phyloP scores from a whole-genome alignment of 2,113 vertebrate genomes.

The Semicossyphus pulcher region DNA sequence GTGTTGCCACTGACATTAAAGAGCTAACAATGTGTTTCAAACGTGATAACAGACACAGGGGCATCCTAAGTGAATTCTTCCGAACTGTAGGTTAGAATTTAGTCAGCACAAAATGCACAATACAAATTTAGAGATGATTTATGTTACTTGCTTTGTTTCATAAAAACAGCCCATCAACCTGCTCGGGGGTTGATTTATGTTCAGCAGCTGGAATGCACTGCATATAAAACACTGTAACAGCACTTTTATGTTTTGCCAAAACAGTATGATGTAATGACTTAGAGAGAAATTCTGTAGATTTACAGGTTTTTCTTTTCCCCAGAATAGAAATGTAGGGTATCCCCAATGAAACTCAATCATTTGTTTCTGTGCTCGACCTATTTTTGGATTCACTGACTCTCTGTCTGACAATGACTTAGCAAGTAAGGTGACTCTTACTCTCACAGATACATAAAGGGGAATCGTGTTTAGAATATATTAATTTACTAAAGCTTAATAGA shows the following conservation, averaged over 20 bases:
- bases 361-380: not conserved
- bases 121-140: slow-evolving; percentile 58
- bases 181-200: slow-evolving; percentile 56
- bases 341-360: slow-evolving; percentile 4
- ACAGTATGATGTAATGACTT: not conserved
- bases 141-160: slow-evolving; percentile 47
- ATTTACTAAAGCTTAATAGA: too few species aligned
- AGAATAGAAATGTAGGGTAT: not conserved
- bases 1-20: slow-evolving; percentile 62
- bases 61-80: slow-evolving; percentile 51
- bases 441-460: not conserved
- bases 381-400: too few species aligned
- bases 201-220: slow-evolving; percentile 37
- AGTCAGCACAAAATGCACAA: slow-evolving; percentile 22
- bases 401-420: slow-evolving; percentile 18
- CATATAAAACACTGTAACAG: slow-evolving; percentile 23
- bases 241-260: not conserved
- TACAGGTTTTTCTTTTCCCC: not conserved
- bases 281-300: not conserved
- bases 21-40: slow-evolving; percentile 26
- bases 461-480: not conserved
- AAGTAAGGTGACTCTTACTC: not conserved
- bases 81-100: slow-evolving; percentile 38
- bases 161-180: slow-evolving; percentile 34
- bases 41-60: slow-evolving; percentile 22